Evolutionary conservation across 2,797 vertebrate genomes (phyloP).

Genomic region (Parauchenoglanis ngamensis): DNA sequence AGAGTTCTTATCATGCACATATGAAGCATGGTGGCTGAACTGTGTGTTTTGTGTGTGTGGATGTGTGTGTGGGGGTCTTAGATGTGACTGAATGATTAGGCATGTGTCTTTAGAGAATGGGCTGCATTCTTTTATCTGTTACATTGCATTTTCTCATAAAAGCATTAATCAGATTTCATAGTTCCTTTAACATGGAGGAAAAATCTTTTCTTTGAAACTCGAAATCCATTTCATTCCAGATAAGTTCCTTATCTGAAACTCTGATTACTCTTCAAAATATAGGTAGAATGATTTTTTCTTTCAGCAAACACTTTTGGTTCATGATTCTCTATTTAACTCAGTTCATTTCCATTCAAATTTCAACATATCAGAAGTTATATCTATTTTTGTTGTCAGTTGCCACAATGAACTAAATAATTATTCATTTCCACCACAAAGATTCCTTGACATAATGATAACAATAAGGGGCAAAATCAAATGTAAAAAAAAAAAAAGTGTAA

Average conservation of each 20-base stretch:
- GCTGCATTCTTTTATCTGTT: not conserved
- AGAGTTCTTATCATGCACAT: not conserved
- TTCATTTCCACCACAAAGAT: not conserved
- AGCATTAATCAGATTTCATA: not conserved
- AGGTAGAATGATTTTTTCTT: no score
- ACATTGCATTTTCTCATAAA: slow-evolving; percentile 10
- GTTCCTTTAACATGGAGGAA: not conserved
- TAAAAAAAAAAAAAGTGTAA: not conserved
- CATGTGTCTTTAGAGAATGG: slow-evolving; percentile 13
- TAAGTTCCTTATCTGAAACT: not conserved
- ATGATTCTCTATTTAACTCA: not conserved
- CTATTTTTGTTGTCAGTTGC: not conserved
- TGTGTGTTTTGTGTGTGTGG: slow-evolving; percentile 14
- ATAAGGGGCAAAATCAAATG: not conserved
- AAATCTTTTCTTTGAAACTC: not conserved
- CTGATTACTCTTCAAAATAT: not conserved
- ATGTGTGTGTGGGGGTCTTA: not conserved
- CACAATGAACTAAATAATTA: not conserved
- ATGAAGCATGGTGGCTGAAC: not conserved
- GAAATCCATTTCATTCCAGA: not conserved
- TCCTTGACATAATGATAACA: not conserved
- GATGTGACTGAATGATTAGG: slow-evolving; percentile 42
- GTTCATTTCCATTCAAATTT: not conserved
- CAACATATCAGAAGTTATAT: not conserved
- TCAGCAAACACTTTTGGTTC: not conserved